Percentiles rank a stretch among this genome's conserved stretches.
Conservation (phyloP, 2,888 invertebrate species). For the Lithophane socia region DNA sequence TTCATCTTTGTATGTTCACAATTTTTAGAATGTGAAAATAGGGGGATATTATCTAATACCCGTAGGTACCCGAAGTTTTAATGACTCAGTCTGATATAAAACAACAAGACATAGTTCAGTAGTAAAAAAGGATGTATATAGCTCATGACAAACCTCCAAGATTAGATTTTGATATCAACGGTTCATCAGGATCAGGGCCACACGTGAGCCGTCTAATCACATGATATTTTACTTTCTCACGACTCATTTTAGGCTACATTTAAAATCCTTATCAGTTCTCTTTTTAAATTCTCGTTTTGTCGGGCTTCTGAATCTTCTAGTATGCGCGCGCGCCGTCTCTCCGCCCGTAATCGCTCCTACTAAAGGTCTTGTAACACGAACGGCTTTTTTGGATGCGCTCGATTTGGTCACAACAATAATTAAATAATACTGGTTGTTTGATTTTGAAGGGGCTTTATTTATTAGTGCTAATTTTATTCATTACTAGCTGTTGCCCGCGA, state of each 20-base stretch:
- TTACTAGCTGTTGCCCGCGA: not conserved
- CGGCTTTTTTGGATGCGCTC: conserved; percentile 58
- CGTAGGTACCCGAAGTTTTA: no score
- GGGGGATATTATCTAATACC: no score
- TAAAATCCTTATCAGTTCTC: not conserved
- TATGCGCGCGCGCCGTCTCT: conserved; percentile 71
- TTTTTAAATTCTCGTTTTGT: conserved; percentile 1
- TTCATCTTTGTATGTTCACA: no score
- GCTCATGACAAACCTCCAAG: no score
- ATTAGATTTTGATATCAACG: not conserved
- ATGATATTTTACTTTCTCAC: not conserved
- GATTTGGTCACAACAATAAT: conserved; percentile 63
- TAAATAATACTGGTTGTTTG: conserved; percentile 57
- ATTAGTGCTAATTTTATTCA: conserved; percentile 31
- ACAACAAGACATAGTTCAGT: no score
- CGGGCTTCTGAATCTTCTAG: conserved; percentile 41
- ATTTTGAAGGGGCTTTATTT: conserved; percentile 34
- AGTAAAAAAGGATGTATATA: no score
- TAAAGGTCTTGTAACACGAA: conserved; percentile 62
- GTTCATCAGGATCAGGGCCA: not conserved
- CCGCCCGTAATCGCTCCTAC: conserved; percentile 61
- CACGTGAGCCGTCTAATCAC: not conserved
- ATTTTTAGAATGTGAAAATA: not conserved
- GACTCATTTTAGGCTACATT: not conserved
- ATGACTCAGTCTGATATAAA: no score